These are phyloP conservation scores for Neodontobutis hainanensis DNA, from an alignment of 2,113 vertebrate species.

Conservation along the genomic window DNA sequence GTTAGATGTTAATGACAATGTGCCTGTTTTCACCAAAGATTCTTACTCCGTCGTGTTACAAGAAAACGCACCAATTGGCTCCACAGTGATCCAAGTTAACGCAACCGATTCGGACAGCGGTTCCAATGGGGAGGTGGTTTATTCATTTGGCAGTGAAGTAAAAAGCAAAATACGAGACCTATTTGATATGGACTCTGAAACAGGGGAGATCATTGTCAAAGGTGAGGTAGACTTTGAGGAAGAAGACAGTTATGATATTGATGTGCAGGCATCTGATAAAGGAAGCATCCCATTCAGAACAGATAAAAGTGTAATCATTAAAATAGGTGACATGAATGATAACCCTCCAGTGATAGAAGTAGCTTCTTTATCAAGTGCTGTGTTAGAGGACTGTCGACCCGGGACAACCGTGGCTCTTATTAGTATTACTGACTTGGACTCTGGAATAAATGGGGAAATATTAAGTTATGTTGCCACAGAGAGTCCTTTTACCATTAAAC, in stretches of 20 bases:
- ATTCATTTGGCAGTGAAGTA: conserved; percentile 58
- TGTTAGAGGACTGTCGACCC: conserved; percentile 67
- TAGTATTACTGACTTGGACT: conserved; percentile 72
- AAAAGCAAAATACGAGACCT: conserved; percentile 43
- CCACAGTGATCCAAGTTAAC: conserved; percentile 59
- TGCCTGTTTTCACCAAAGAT: conserved; percentile 68
- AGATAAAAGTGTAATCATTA: conserved; percentile 66
- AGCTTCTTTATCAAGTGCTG: conserved; percentile 63
- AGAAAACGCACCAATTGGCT: conserved; percentile 62
- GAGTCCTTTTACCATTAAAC: conserved; percentile 65
- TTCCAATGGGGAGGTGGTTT: conserved; percentile 60
- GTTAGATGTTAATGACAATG: conserved; percentile 75
- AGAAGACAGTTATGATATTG: conserved; percentile 62
- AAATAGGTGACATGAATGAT: conserved; percentile 81
- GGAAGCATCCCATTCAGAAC: conserved; percentile 29
- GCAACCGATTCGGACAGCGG: conserved; percentile 70
- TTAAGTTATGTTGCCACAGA: conserved; percentile 48
- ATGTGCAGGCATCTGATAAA: conserved; percentile 63
- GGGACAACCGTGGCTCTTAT: conserved; percentile 75
- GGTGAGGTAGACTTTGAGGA: conserved; percentile 63
- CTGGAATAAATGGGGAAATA: conserved; percentile 69
- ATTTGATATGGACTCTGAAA: conserved; percentile 59
- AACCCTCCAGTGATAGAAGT: conserved; percentile 74
- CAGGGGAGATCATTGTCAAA: conserved; percentile 63
- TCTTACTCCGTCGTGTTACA: conserved; percentile 41